Percentiles rank a stretch among this genome's conserved stretches.
phyloP scores from a whole-genome alignment of 2,113 vertebrate genomes.

The Manacus vitellinus region DNA sequence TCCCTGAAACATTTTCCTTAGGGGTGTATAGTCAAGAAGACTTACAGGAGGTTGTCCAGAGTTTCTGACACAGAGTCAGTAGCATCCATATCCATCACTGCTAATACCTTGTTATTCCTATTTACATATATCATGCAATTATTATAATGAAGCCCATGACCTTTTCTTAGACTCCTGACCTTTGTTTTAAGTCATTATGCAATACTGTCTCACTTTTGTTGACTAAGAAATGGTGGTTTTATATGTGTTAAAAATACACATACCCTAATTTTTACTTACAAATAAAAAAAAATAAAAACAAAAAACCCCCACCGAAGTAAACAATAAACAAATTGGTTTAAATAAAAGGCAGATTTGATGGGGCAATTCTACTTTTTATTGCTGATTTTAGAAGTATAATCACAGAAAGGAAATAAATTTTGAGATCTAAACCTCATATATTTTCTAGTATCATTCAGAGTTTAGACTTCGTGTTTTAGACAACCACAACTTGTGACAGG shows the following conservation, averaged over 20 bases:
- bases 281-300: background rate
- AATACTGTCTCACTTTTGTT: conserved; percentile 1
- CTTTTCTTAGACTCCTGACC: background rate
- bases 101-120: background rate
- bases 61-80: background rate
- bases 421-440: background rate
- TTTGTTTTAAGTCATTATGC: background rate
- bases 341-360: background rate
- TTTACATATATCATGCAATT: background rate
- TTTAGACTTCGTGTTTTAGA: background rate
- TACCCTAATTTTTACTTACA: background rate
- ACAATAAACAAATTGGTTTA: background rate
- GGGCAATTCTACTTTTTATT: background rate
- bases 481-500: background rate
- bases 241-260: background rate
- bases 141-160: background rate
- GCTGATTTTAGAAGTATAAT: background rate
- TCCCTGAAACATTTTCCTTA: background rate
- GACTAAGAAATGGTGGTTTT: background rate
- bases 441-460: background rate
- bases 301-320: background rate
- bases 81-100: background rate
- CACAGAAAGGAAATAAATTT: background rate
- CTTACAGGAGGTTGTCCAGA: background rate
- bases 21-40: background rate